These are phyloP conservation scores for Terrapene triunguis DNA, from an alignment of 2,113 vertebrate genomes.

Conservation along the genomic window DNA sequence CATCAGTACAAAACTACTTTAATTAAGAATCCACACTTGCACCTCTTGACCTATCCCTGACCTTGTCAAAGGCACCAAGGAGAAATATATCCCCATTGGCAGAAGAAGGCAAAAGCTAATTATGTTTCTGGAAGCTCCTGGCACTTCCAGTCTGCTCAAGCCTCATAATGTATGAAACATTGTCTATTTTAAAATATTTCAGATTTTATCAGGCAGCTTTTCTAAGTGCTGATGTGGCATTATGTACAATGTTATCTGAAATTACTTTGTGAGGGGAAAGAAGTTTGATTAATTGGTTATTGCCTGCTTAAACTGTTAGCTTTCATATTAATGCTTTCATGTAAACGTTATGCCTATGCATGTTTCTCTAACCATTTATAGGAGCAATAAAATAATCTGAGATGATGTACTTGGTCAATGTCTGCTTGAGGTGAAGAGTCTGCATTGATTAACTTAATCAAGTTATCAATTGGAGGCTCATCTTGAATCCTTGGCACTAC, in stretches of 20 bases:
- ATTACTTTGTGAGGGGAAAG: not conserved
- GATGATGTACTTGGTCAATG: not conserved
- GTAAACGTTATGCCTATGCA: not conserved
- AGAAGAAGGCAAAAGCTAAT: not conserved
- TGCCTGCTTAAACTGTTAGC: not conserved
- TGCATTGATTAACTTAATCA: not conserved
- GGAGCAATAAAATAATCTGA: constrained; percentile 6
- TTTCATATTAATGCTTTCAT: not conserved
- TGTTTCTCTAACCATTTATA: not conserved
- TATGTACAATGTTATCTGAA: not conserved
- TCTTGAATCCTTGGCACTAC: not conserved
- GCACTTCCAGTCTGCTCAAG: not conserved
- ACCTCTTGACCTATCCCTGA: accelerated
- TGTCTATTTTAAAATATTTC: not conserved
- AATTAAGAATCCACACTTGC: constrained; percentile 6
- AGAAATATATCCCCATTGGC: not conserved
- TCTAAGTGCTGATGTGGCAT: not conserved
- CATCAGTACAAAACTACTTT: not conserved
- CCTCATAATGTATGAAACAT: not conserved
- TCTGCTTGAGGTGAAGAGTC: not conserved
- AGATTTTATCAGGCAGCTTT: not conserved
- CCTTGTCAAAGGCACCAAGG: not conserved
- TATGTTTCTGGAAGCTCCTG: not conserved
- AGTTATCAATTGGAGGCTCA: not conserved
- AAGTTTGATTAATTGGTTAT: constrained; percentile 16